Conservation (phyloP, 1,140 invertebrate species). For the Anastrepha obliqua region DNA sequence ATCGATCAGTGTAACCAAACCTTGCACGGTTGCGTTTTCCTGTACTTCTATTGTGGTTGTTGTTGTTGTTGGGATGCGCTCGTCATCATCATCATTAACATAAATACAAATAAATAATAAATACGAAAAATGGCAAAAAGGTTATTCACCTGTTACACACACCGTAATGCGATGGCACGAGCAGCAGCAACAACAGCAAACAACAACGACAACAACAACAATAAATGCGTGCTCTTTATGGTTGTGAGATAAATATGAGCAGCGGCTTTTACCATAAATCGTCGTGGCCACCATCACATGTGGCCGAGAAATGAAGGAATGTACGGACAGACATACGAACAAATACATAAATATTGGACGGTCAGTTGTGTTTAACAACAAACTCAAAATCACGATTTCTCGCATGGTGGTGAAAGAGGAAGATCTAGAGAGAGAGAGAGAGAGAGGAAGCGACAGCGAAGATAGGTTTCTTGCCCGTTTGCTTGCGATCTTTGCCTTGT, state of each 20-base stretch:
- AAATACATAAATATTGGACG: neutral
- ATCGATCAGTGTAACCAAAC: conserved; percentile 14
- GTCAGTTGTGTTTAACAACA: conserved; percentile 41
- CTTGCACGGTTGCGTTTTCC: neutral
- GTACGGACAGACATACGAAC: neutral
- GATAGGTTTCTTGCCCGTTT: neutral
- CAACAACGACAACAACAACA: neutral
- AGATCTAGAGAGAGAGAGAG: neutral
- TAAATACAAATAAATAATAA: conserved; percentile 43
- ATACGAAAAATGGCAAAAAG: conserved; percentile 47
- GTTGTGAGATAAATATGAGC: conserved; percentile 45
- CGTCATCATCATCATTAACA: conserved; percentile 17
- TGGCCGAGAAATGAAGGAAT: conserved; percentile 31
- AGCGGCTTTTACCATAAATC: conserved; percentile 43
- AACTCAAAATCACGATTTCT: conserved; percentile 26
- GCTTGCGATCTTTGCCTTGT: conserved; percentile 1
- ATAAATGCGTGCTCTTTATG: conserved; percentile 5
- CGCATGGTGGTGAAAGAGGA: neutral
- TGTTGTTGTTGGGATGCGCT: conserved; percentile 26
- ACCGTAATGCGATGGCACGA: neutral
- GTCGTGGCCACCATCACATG: conserved; percentile 5
- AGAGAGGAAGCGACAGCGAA: neutral
- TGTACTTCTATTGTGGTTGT: neutral
- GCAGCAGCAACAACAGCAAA: neutral
- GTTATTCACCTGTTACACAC: conserved; percentile 49